These are phyloP conservation scores for Lytechinus variegatus DNA, from an alignment of 35 echinoderm and acorn worm species.

Conservation along the genomic window DNA sequence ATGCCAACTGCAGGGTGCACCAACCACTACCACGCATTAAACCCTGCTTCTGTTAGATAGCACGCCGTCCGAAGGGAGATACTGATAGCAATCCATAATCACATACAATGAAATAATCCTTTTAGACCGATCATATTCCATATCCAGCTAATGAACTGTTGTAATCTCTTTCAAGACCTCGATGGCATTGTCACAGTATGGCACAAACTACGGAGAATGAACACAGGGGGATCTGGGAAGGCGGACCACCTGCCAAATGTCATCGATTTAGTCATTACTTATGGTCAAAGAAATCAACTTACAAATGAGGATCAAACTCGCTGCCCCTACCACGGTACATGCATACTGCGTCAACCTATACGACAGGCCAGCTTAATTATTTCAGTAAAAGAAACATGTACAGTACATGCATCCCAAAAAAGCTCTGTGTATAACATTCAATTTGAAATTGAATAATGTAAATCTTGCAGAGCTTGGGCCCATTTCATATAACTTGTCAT, in stretches of 20 bases:
- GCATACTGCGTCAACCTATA: not conserved
- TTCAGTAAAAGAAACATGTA: not conserved
- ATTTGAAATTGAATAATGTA: not conserved
- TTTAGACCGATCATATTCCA: not conserved
- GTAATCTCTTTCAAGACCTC: not conserved
- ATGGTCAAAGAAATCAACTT: not conserved
- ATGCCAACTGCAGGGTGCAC: not conserved
- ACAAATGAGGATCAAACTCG: not conserved
- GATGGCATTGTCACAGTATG: not conserved
- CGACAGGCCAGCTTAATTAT: not conserved
- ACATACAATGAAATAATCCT: conserved; percentile 6
- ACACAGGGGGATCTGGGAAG: not conserved
- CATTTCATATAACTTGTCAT: too few relatives aligned
- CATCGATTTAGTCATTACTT: not conserved
- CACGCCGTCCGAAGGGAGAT: not conserved
- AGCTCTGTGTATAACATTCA: not conserved
- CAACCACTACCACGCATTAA: not conserved
- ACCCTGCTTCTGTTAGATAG: not conserved
- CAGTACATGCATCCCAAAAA: not conserved
- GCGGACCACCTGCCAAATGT: not conserved
- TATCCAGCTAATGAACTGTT: not conserved
- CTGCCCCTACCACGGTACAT: not conserved
- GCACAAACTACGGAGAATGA: not conserved
- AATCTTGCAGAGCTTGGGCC: not conserved
- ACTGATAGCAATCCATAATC: not conserved